Conservation (phyloP, 64 coral and sea anemone species). For the Acropora yongei region DNA sequence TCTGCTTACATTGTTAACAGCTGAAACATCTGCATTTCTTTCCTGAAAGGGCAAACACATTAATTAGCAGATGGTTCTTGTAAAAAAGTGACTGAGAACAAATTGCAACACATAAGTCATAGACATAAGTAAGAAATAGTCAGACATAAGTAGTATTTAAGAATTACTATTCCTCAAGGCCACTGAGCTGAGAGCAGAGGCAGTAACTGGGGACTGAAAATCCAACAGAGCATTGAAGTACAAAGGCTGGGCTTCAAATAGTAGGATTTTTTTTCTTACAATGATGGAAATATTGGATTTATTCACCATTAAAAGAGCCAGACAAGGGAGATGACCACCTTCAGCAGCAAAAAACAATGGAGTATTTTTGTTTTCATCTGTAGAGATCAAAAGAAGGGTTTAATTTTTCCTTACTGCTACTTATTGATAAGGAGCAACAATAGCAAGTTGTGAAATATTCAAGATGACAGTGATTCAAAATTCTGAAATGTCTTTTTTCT, state of each 20-base stretch:
- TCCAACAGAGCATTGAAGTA: too few species aligned
- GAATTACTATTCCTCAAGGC: too few species aligned
- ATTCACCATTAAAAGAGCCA: slow-evolving; percentile 93
- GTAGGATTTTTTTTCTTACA: neutral
- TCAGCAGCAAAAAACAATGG: slow-evolving; percentile 92
- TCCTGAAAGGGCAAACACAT: slow-evolving; percentile 52
- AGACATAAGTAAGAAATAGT: too few species aligned
- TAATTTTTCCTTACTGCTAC: neutral
- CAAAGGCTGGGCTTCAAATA: too few species aligned
- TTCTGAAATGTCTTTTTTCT: too few species aligned
- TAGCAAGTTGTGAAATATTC: too few species aligned
- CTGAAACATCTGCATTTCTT: slow-evolving; percentile 70
- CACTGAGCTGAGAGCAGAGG: neutral
- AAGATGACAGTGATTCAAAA: too few species aligned
- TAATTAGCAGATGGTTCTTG: neutral
- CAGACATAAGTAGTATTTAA: too few species aligned
- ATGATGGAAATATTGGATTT: neutral
- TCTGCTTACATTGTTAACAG: slow-evolving; percentile 80
- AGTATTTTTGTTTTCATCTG: slow-evolving; percentile 89
- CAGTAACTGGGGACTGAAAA: too few species aligned
- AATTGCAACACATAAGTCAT: too few species aligned
- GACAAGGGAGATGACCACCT: slow-evolving; percentile 93
- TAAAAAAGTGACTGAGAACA: too few species aligned
- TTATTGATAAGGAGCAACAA: neutral
- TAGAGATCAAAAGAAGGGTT: neutral